Percentiles rank a stretch among this genome's conserved stretches.
Evolutionary conservation across 2,797 vertebrate genomes (phyloP).

Genomic region (Echiichthys vipera): DNA sequence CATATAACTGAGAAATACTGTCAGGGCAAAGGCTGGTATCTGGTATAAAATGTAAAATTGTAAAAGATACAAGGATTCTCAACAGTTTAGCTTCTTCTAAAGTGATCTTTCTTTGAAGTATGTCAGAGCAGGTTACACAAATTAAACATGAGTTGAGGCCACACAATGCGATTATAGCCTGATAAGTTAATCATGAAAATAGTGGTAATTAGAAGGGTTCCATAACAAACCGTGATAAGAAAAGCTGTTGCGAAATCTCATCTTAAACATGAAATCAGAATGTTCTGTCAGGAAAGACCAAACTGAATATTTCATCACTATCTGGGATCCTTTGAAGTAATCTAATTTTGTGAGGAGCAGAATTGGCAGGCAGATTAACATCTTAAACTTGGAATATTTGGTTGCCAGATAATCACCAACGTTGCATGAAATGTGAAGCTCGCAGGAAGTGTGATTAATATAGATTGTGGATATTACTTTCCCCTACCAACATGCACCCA

Average conservation of each 20-base stretch:
- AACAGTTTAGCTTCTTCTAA: neutral
- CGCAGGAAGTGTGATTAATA: conserved; percentile 28
- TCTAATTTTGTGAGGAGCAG: conserved; percentile 43
- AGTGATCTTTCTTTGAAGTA: neutral
- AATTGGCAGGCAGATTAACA: conserved; percentile 54
- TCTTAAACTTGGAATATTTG: conserved; percentile 54
- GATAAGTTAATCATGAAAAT: conserved; percentile 34
- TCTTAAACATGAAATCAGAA: conserved; percentile 53
- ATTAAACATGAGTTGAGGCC: conserved; percentile 9
- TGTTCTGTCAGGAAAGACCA: conserved; percentile 43
- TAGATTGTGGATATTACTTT: conserved; percentile 15
- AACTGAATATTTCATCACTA: conserved; percentile 48
- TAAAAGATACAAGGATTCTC: neutral
- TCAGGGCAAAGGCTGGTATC: neutral
- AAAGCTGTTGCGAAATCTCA: conserved; percentile 43
- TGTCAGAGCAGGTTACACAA: neutral
- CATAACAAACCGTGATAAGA: conserved; percentile 36
- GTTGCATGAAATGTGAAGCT: conserved; percentile 48
- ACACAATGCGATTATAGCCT: conserved; percentile 24
- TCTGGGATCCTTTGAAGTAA: conserved; percentile 60
- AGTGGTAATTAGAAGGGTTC: conserved; percentile 20
- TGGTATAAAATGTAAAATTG: neutral
- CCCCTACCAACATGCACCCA: neutral
- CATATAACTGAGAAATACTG: neutral
- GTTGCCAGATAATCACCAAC: conserved; percentile 45